A percentile compares a stretch with the other conserved stretches of the same genome.
Conservation (phyloP, 1,140 invertebrate species). For the Maconellicoccus hirsutus region DNA sequence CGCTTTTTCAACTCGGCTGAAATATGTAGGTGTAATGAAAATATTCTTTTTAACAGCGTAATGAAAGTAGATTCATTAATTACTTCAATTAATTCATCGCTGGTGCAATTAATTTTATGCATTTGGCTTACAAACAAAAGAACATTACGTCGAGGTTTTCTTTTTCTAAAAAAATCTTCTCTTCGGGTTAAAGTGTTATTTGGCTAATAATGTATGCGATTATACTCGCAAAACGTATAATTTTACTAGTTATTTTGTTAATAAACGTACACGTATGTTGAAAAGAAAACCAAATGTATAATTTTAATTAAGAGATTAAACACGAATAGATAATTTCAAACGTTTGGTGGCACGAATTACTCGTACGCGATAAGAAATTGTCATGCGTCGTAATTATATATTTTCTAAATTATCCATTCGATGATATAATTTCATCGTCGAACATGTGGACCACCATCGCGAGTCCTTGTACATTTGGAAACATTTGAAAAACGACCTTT, state of each 20-base stretch:
- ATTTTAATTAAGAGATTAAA: not conserved
- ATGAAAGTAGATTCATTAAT: not conserved
- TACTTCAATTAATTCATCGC: slow-evolving; percentile 2
- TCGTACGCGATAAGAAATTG: not conserved
- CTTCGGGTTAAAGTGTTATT: not conserved
- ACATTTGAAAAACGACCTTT: too few species aligned
- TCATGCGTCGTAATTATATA: too few species aligned
- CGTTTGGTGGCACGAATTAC: not conserved
- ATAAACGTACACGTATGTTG: not conserved
- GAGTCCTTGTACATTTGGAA: too few species aligned
- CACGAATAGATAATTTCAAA: not conserved
- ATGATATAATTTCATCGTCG: too few species aligned
- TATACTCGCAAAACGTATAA: not conserved
- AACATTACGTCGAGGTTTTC: not conserved
- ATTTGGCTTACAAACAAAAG: not conserved
- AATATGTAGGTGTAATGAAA: not conserved
- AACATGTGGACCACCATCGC: too few species aligned
- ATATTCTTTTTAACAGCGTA: not conserved
- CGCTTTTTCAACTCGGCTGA: not conserved
- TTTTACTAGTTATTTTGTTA: not conserved
- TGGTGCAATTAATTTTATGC: not conserved
- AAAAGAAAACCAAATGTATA: not conserved
- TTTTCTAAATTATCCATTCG: too few species aligned
- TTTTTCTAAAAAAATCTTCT: not conserved
- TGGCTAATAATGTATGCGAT: not conserved